phyloP scores from a whole-genome alignment of 37 sponge, comb jelly and placozoan species.

The Chondrosia reniformis region DNA sequence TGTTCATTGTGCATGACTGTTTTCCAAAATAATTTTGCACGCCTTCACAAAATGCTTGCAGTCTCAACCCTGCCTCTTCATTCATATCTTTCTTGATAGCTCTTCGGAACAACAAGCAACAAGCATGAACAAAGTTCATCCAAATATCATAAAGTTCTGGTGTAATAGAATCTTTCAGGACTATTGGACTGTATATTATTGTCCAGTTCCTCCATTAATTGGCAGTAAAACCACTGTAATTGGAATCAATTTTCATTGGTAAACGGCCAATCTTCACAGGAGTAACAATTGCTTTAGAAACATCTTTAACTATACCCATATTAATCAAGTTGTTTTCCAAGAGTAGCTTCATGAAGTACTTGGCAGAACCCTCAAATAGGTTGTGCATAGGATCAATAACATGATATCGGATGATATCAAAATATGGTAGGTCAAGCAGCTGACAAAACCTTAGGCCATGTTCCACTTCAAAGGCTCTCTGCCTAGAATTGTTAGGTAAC shows the following conservation, averaged over 20 bases:
- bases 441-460: conserved; percentile 35
- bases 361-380: conserved; percentile 42
- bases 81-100: neutral
- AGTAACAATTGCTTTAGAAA: neutral
- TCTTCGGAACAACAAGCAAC: neutral
- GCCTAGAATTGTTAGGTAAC: conserved; percentile 5
- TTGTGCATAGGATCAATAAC: conserved; percentile 64
- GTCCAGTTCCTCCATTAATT: conserved; percentile 19
- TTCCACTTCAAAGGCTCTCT: neutral
- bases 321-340: conserved; percentile 9
- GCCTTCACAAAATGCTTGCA: neutral
- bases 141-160: conserved; percentile 1
- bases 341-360: conserved; percentile 26
- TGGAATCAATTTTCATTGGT: neutral
- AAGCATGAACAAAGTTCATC: neutral
- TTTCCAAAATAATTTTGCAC: conserved; percentile 1
- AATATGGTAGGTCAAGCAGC: conserved; percentile 28
- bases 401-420: conserved; percentile 36
- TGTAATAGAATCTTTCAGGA: neutral
- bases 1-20: conserved; percentile 10
- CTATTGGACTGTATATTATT: neutral
- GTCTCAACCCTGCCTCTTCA: neutral
- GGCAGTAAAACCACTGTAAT: conserved; percentile 8
- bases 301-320: conserved; percentile 16
- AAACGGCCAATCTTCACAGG: conserved; percentile 17